Percentiles rank a stretch among this genome's conserved stretches.
phyloP scores from a whole-genome alignment of 2,797 vertebrate genomes.

The Champsocephalus esox region DNA sequence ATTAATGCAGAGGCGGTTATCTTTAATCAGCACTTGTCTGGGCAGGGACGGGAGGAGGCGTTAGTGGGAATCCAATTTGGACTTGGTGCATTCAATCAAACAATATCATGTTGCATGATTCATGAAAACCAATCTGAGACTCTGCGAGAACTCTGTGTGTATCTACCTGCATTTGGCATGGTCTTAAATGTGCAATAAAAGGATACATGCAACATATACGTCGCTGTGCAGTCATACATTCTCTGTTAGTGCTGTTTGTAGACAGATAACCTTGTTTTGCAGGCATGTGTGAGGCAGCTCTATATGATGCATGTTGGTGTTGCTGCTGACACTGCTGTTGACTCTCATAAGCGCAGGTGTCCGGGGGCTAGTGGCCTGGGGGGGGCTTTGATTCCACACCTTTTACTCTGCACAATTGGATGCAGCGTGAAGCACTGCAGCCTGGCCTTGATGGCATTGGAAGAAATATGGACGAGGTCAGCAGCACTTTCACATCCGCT shows the following conservation, averaged over 20 bases:
- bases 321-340: constrained; percentile 73
- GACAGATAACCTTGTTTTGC: constrained; percentile 65
- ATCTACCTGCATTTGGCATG: constrained; percentile 40
- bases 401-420: constrained; percentile 73
- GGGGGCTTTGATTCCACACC: constrained; percentile 63
- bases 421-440: constrained; percentile 54
- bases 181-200: constrained; percentile 55
- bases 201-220: constrained; percentile 48
- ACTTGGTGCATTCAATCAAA: constrained; percentile 79
- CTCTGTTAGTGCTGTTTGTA: constrained; percentile 28
- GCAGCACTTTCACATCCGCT: constrained; percentile 68
- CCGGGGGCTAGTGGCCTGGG: constrained; percentile 59
- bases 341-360: constrained; percentile 75
- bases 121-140: constrained; percentile 64
- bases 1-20: constrained; percentile 83
- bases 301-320: constrained; percentile 65
- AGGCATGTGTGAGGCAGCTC: constrained; percentile 51
- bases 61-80: constrained; percentile 80
- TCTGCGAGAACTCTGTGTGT: constrained; percentile 42
- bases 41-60: constrained; percentile 62
- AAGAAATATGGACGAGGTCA: constrained; percentile 80
- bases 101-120: constrained; percentile 80
- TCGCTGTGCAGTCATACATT: constrained; percentile 54
- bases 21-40: constrained; percentile 77
- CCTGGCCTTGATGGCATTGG: constrained; percentile 69